Conservation (phyloP, 1,140 invertebrate species). For the Drosophila bocki region DNA sequence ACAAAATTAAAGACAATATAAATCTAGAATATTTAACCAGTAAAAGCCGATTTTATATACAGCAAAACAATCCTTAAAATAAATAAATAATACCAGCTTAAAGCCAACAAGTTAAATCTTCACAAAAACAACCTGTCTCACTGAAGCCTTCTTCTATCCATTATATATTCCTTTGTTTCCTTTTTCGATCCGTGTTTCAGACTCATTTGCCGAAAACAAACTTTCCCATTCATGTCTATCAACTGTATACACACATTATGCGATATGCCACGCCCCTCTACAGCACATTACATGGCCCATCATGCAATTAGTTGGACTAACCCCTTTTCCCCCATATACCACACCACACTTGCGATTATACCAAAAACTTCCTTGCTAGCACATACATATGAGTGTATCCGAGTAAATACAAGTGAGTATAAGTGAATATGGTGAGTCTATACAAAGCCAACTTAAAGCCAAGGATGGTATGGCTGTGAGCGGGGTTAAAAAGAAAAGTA, state of each 20-base stretch:
- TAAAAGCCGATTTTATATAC: not conserved
- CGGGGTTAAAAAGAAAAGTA: slow-evolving; percentile 27
- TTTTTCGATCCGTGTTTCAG: slow-evolving; percentile 41
- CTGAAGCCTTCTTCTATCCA: not conserved
- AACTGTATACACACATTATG: slow-evolving; percentile 56
- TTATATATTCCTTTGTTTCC: slow-evolving; percentile 32
- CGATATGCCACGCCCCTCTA: slow-evolving; percentile 59
- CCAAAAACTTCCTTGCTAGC: slow-evolving; percentile 31
- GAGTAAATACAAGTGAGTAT: slow-evolving; percentile 22
- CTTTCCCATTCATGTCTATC: slow-evolving; percentile 49
- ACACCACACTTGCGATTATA: not conserved
- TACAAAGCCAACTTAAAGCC: slow-evolving; percentile 28
- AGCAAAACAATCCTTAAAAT: not conserved
- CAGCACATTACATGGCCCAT: slow-evolving; percentile 45
- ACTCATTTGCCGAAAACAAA: slow-evolving; percentile 47
- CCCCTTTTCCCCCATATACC: not conserved
- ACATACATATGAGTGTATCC: slow-evolving; percentile 24
- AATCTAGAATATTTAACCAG: not conserved
- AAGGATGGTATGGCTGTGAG: slow-evolving; percentile 21
- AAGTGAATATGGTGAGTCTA: slow-evolving; percentile 33
- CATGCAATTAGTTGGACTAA: slow-evolving; percentile 52
- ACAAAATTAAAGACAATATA: not conserved
- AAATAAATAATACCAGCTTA: not conserved
- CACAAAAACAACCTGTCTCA: not conserved
- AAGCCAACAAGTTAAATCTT: not conserved